phyloP scores from a whole-genome alignment of 2,888 invertebrate species.

The Troilus luridus region DNA sequence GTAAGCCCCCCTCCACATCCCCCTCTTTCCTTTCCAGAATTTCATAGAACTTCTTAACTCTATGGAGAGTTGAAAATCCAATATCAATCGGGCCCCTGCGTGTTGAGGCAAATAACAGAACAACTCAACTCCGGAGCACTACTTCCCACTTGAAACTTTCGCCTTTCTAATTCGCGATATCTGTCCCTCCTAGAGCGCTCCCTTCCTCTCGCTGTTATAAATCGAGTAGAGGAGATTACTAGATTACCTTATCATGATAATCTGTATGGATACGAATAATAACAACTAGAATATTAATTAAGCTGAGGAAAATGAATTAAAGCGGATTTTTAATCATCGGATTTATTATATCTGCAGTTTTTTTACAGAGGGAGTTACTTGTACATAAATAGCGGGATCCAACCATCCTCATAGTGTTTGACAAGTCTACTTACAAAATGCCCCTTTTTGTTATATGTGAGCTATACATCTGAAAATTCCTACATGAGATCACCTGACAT shows the following conservation, averaged over 20 bases:
- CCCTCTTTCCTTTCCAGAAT: background rate
- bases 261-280: background rate
- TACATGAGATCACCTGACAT: too few species aligned
- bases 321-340: too few species aligned
- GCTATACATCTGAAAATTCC: too few species aligned
- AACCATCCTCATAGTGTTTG: too few species aligned
- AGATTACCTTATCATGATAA: background rate
- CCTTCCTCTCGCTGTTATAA: background rate
- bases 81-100: slow-evolving; percentile 47
- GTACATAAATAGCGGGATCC: too few species aligned
- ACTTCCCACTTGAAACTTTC: slow-evolving; percentile 50
- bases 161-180: slow-evolving; percentile 38
- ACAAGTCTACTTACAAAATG: too few species aligned
- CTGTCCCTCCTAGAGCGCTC: background rate
- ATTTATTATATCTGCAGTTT: too few species aligned
- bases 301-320: too few species aligned
- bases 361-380: too few species aligned
- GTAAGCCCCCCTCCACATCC: background rate
- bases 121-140: slow-evolving; percentile 34
- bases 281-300: background rate
- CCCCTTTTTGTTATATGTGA: too few species aligned
- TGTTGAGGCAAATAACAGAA: slow-evolving; percentile 50
- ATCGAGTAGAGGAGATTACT: background rate
- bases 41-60: slow-evolving; percentile 49
- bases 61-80: slow-evolving; percentile 50